Evolutionary conservation across 2,888 invertebrate genomes (phyloP), one percentile per base, ranked within the genome.

Genomic region (Phasia obesa): DNA sequence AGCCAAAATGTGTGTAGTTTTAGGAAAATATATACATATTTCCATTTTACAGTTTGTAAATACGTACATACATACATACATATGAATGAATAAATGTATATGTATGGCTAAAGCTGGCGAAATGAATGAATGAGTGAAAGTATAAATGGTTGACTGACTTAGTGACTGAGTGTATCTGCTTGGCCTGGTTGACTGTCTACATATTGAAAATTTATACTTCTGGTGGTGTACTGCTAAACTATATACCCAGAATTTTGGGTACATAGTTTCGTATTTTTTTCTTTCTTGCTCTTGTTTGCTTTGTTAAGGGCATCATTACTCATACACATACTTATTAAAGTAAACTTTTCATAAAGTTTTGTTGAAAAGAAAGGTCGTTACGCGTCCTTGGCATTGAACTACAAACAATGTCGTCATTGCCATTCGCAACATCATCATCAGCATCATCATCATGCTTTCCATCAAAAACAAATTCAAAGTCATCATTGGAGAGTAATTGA

Each of bases 361-460:
- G 57, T 44, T 55, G 53, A 44, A 64, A 70, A 57, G 55, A 64
- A 64, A 64, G 78, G 78, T 57, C 78, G 71, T 78, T 78, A 71
- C 64, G 78, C 78, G 78, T 78, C 78, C 78, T 78, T 78, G 78
- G 65, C 62, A 49, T 64, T 78, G 78, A 57, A 71, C 71, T 49
- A 59, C n/a, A 49, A 76, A 59, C 35, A 23, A 38, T 67, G 25
- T 67, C 31, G 65, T 64, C 57, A 62, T 55, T 49, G 35, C 38
- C 53, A 44, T 31, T 19, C 53, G 17, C 59, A 49, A 21, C 53
- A 53, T 31, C 44, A 6, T 38, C 59, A 31, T 60, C n/a, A n/a
- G n/a, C n/a, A n/a, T n/a, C n/a, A n/a, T 42, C 25, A 13, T n/a
- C 7, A 5, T 47, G 38, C 38, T 19, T 21, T 17, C 17, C 49